A percentile compares a stretch with the other conserved stretches of the same genome.
phyloP scores from a whole-genome alignment of 2,113 vertebrate genomes.

The Amblyopsis rosae region DNA sequence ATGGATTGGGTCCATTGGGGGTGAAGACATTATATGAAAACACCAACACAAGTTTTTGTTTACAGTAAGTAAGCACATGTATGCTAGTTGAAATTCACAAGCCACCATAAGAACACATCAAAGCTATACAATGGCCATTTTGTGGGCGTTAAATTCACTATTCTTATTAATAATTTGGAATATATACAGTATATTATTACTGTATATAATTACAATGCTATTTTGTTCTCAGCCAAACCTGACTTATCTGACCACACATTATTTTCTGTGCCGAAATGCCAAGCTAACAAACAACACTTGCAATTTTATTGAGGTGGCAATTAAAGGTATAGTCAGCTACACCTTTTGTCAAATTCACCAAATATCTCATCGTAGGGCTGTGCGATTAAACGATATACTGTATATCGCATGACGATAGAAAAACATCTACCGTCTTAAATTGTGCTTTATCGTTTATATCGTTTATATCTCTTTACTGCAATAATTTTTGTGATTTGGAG shows the following conservation, averaged over 20 bases:
- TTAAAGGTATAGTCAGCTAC: neutral
- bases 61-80: neutral
- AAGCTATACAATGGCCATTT: neutral
- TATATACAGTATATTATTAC: neutral
- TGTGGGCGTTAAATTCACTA: neutral
- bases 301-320: slow-evolving; percentile 5
- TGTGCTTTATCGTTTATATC: too few relatives aligned
- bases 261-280: neutral
- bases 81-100: neutral
- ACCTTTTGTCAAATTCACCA: too few relatives aligned
- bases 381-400: too few relatives aligned
- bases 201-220: too few relatives aligned
- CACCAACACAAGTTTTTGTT: neutral
- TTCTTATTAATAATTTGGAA: neutral
- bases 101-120: neutral
- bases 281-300: neutral
- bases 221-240: neutral
- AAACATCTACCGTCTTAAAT: too few relatives aligned
- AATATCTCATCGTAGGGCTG: too few relatives aligned
- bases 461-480: too few relatives aligned
- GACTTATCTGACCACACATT: neutral
- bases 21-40: neutral
- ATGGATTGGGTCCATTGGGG: neutral
- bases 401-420: too few relatives aligned
- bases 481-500: too few relatives aligned